Evolutionary conservation across 2,113 vertebrate genomes (phyloP), one percentile per base, ranked within the genome.

Genomic region (Psophia crepitans): DNA sequence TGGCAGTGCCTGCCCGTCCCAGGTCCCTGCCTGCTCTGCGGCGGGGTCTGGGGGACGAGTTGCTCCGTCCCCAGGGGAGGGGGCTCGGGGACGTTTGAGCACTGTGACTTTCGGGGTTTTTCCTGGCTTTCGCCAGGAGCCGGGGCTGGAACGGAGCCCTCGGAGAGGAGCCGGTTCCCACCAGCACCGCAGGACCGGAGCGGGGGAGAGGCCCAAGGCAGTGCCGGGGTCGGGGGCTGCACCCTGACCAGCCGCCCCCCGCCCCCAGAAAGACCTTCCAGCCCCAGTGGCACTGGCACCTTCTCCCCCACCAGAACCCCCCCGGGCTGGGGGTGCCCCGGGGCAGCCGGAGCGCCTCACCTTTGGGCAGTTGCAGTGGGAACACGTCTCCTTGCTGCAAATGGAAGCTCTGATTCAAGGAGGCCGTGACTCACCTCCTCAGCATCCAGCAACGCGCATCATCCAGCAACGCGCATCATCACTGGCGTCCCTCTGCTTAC

Each of bases 151-250:
- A 32, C 86, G 6, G 4, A 68, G 61, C 43, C 37, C 56, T 43
- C 4, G 0, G 17, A 16, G 56, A 44, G 44, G 44, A 61, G 7
- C 57, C 1, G 0, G 4, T 24, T 69, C 37, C 49, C 90, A 35
- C 5, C 81, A 30, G 19, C 58, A 35, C 23, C 80, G 77, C 53
- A 8, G 7, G 4, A 2, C 10, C 1, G 3, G 44, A 9, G 43
- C 48, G 44, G 28, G 9, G 21, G 35, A 23, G 51, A 37, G 33
- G 18, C 17, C 53, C 10, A 5, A 43, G 73, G 87, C 8, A 2
- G 46, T 16, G 4, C 46, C 35, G 3, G 19, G 19, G 16, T 23
- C 68, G 63, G 63, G 64, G 44, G 58, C 70, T 53, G 54, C 92
- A 15, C 19, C 69, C 14, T 3, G 0, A 6, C 41, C 33, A n/a